Base-by-base conservation (phyloP, 2,113 vertebrate genomes). In the Eubucco bourcierii region DNA sequence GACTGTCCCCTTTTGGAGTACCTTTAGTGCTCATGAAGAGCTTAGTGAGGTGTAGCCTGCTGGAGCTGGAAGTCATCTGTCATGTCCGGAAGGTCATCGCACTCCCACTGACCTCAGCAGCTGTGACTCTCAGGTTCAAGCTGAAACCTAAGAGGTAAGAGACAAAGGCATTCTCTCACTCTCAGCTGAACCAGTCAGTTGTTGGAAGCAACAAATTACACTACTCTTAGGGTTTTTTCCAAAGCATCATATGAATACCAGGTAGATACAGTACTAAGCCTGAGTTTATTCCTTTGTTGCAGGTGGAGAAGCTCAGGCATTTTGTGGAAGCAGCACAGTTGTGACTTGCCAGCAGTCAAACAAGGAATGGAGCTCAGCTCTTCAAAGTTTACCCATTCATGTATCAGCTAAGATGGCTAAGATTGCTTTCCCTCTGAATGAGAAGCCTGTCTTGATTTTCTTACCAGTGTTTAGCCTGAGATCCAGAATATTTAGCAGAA, bases 191-290 rank as follows among this genome's bases (percentile, higher is more conserved):
- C 33, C 17, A 7, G 16, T 31, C 65, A 34, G 44, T 39, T 9
- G 20, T 34, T 59, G 50, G 24, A 75, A 84, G 28, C 75, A 64
- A 71, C 11, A 60, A 60, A 50, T 34, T 4, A 15, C 46, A 41
- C 14, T 34, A 12, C 17, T 34, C 53, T 2, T 2, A 4, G 16
- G 3, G 5, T 1, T 27, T 29, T 1, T 79, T n/a, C 6, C 39
- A 56, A 73, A 68, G 33, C 33, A 46, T 31, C 20, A 16, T 33
- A 14, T 9, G 19, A 55, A 28, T n/a, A 15, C 28, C 10, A 44
- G 21, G 56, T 24, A 46, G 61, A 68, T 79, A 52, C 68, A 68
- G 10, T 47, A 18, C 28, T 33, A 58, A 46, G 14, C 25, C 12
- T 63, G 25, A 58, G 19, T 4, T 58, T 64, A 31, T 16, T 78